Base-by-base conservation (phyloP, 2,888 invertebrate genomes). In the Tortrix viridana region DNA sequence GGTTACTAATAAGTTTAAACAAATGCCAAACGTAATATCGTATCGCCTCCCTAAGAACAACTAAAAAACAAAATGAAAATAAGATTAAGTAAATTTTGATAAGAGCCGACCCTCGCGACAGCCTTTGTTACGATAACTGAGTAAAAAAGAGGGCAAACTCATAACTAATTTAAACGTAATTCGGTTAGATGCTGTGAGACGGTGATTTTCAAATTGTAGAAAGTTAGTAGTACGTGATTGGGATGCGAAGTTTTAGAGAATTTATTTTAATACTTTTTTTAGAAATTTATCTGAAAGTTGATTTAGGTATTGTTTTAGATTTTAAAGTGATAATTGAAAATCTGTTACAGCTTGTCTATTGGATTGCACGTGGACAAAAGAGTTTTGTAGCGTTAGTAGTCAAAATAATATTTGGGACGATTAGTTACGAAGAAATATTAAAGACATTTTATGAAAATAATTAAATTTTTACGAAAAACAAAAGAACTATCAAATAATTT, bases 81-180 rank as follows among this genome's bases (percentile, higher is more conserved):
- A 47, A 58, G 65, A 60, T 67, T 65, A 69, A 65, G 47, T 47
- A 65, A 65, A 65, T 64, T 67, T 67, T 63, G 65, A 68, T 65
- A 60, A 55, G 49, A 37, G 5, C 55, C 23, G 38, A 54, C 59
- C 62, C 62, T 9, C n/a, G 38, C 47, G 26, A 49, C 32, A 43
- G 65, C 53, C 67, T 65, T 67, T 67, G 55, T 62, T 52, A 58
- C 58, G 60, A 67, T 67, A 66, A 66, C 57, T 49, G 47, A 60
- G 65, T 54, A 69, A 68, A 69, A 58, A 63, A 41, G 58, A 64
- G 49, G 52, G 60, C 57, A 61, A 60, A 67, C 64, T 68, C 70
- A 68, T 72, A 71, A 72, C 72, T 70, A 73, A 72, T 72, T 73
- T 72, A 72, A 71, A 71, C 65, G 69, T 70, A 71, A 74, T 74